Conservation (phyloP, 2,113 vertebrate species). For the Atherinomorus stipes region DNA sequence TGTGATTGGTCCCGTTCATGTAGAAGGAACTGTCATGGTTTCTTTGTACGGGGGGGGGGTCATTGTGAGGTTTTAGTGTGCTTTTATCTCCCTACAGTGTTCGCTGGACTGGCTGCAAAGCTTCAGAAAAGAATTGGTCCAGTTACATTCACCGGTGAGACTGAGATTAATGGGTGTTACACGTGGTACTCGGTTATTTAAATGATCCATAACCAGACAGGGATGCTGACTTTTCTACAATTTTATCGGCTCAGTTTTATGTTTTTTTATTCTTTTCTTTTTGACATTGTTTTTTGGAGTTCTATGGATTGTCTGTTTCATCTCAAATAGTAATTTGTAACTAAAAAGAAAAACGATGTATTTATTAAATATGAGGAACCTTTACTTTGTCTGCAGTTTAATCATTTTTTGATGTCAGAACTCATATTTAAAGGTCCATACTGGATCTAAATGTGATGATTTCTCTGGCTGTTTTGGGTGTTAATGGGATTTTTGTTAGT, state of each 20-base stretch:
- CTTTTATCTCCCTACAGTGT: conserved; percentile 11
- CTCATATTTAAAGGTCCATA: no score
- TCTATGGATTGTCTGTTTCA: conserved; percentile 35
- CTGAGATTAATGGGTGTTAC: conserved; percentile 59
- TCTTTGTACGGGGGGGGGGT: conserved; percentile 16
- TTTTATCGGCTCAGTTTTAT: conserved; percentile 54
- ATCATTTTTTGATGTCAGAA: no score
- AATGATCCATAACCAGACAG: conserved; percentile 40
- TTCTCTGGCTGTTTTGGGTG: no score
- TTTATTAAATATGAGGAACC: conserved; percentile 59
- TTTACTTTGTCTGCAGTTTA: background rate
- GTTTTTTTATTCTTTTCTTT: conserved; percentile 66
- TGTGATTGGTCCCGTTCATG: conserved; percentile 43
- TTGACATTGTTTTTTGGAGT: conserved; percentile 31
- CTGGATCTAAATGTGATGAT: no score
- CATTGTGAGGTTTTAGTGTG: background rate
- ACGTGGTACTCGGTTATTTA: conserved; percentile 27
- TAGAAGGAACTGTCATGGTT: conserved; percentile 44
- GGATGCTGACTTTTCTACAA: conserved; percentile 11
- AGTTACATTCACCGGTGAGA: no score
- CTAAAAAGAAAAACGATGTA: conserved; percentile 22
- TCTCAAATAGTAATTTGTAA: conserved; percentile 53
- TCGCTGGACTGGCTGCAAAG: conserved; percentile 4
- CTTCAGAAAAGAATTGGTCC: conserved; percentile 9
- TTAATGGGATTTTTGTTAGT: no score